A percentile compares a stretch with the other conserved stretches of the same genome.
Evolutionary conservation across 2,113 vertebrate species (phyloP).

Genomic region (Amblyornis subalaris): DNA sequence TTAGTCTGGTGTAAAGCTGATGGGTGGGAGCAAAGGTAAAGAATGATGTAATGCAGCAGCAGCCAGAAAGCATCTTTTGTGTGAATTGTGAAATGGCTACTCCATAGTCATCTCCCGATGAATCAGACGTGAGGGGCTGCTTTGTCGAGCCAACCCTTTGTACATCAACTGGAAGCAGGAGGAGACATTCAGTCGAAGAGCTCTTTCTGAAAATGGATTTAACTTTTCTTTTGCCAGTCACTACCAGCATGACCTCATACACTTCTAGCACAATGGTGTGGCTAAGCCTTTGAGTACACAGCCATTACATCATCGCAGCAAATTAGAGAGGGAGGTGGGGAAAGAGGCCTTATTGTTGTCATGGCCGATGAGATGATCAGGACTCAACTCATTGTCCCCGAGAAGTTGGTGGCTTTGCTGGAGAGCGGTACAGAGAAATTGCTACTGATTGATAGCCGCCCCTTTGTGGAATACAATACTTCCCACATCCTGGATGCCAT

Average conservation of each 20-base stretch:
- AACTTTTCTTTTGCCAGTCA: slow-evolving; percentile 74
- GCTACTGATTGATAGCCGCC: slow-evolving; percentile 92
- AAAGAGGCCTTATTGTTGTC: slow-evolving; percentile 57
- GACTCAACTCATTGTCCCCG: slow-evolving; percentile 74
- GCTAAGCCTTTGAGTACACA: slow-evolving; percentile 82
- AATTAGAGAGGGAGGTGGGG: slow-evolving; percentile 64
- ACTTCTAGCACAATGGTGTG: slow-evolving; percentile 75
- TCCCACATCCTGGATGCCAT: slow-evolving; percentile 93
- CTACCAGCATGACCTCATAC: slow-evolving; percentile 83
- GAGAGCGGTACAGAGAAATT: slow-evolving; percentile 85
- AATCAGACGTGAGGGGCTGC: slow-evolving; percentile 71
- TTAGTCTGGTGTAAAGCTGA: slow-evolving; percentile 32
- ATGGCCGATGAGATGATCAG: slow-evolving; percentile 77
- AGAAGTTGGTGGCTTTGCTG: slow-evolving; percentile 88
- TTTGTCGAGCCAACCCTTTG: slow-evolving; percentile 66
- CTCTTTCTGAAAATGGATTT: slow-evolving; percentile 73
- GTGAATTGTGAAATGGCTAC: slow-evolving; percentile 61
- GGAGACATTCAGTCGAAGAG: slow-evolving; percentile 68
- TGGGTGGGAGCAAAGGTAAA: slow-evolving; percentile 72
- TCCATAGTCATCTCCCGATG: slow-evolving; percentile 63
- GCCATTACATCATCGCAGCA: slow-evolving; percentile 75
- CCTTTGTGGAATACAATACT: slow-evolving; percentile 94
- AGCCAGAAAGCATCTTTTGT: slow-evolving; percentile 76
- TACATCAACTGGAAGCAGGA: slow-evolving; percentile 60
- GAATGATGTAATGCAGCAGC: slow-evolving; percentile 77